Percentiles rank a stretch among this genome's conserved stretches.
Evolutionary conservation across 2,113 vertebrate species (phyloP).

Genomic region (Andinoacara biseriatus): DNA sequence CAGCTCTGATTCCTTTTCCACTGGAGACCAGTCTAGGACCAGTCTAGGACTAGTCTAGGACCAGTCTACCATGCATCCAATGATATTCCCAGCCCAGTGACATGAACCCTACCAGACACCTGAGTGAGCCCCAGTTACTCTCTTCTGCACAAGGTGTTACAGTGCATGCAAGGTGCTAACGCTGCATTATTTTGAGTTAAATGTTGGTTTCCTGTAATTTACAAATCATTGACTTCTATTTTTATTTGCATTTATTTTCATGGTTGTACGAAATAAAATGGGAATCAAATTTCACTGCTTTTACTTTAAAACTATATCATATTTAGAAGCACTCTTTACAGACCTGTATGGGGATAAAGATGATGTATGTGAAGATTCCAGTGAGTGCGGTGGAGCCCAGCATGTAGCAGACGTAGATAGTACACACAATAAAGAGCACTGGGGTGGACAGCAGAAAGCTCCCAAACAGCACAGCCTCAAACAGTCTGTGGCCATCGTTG

Average conservation of each 20-base stretch:
- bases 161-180: no score
- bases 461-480: constrained; percentile 80
- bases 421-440: constrained; percentile 71
- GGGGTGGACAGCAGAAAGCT: constrained; percentile 75
- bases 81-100: no score
- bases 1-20: no score
- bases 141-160: not conserved
- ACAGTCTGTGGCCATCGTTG: constrained; percentile 82
- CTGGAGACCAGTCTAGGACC: no score
- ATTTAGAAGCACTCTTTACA: not conserved
- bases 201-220: not conserved
- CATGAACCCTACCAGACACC: no score
- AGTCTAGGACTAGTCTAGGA: no score
- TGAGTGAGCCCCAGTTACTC: not conserved
- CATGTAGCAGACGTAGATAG: constrained; percentile 76
- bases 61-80: no score
- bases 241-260: not conserved
- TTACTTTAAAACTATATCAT: not conserved
- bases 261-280: not conserved
- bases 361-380: constrained; percentile 72
- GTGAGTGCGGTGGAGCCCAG: constrained; percentile 82
- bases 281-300: not conserved
- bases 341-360: constrained; percentile 84
- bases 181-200: not conserved
- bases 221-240: not conserved